Evolutionary conservation across 2,113 vertebrate species (phyloP), one percentile per base, ranked within the genome.

Genomic region (Cephalophus harveyi): DNA sequence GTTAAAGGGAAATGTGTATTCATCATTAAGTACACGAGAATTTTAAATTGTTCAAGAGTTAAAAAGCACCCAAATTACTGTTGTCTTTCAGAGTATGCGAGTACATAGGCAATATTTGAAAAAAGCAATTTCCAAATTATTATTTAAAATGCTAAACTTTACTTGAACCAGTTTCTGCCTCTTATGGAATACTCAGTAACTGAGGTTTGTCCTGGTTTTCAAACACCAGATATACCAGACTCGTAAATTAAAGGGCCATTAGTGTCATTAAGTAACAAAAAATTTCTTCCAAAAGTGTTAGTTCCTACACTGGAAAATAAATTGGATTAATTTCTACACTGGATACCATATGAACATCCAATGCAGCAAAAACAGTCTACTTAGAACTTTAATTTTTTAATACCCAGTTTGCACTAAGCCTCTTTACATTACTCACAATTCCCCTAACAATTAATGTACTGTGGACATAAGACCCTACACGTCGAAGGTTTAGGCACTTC

Each of bases 81-180:
- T 16, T 36, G 43, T 79, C 87, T 93, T 57, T n/a, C 74, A 88
- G 92, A 94, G 36, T 71, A 76, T 17, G 23, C 19, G n/a, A 48
- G 46, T 54, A 84, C 10, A 28, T 0, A 50, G n/a, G 23, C n/a
- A 82, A 6, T 46, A 90, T 59, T 1, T 64, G 23, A 94, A 79
- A 81, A 40, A 95, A 36, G n/a, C 46, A 81, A 60, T 82, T 93
- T 95, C n/a, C 23, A 93, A 89, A 87, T 87, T 48, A 93, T 17
- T 52, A 62, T 17, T 87, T 87, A 88, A 95, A 95, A 94, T 54
- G 50, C 60, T 83, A 71, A 74, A n/a, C 25, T 82, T 83, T n/a
- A 92, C n/a, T 40, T 91, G 25, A 87, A 14, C 6, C 23, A 81
- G 40, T 74, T 76, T 95, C 55, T 85, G 50, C 28, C 15, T 88